A percentile compares a stretch with the other conserved stretches of the same genome.
These are phyloP conservation scores for Apamea epomidion DNA, from an alignment of 2,888 invertebrate species.

Conservation along the genomic window DNA sequence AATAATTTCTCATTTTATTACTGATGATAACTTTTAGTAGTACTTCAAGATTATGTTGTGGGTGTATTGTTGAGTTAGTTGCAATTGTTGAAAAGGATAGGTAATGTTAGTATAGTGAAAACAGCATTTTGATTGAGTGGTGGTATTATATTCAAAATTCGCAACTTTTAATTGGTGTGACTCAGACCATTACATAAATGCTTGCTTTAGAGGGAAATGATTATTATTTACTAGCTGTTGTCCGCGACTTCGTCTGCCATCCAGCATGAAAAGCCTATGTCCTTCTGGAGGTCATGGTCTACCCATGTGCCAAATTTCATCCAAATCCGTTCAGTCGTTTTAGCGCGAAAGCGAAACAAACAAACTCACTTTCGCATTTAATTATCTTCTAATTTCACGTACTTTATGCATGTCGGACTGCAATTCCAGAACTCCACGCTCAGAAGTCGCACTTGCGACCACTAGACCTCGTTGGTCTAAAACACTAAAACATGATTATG, in stretches of 20 bases:
- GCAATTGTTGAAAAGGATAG: neutral
- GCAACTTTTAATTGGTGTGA: conserved; percentile 16
- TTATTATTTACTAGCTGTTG: neutral
- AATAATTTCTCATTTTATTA: neutral
- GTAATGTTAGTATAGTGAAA: neutral
- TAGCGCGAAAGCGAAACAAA: neutral
- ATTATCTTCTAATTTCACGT: neutral
- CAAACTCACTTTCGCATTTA: neutral
- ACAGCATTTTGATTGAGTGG: neutral
- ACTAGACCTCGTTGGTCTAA: neutral
- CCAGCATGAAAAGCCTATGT: neutral
- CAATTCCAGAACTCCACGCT: neutral
- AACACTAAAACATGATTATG: neutral
- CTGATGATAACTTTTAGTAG: neutral
- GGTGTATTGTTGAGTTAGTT: conserved; percentile 13
- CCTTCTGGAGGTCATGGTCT: neutral
- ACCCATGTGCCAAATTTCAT: neutral
- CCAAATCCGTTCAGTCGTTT: neutral
- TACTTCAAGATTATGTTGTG: conserved; percentile 15
- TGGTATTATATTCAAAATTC: neutral
- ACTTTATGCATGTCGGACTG: neutral
- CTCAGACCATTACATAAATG: neutral
- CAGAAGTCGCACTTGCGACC: neutral
- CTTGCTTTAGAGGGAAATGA: neutral
- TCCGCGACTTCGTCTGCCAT: neutral